Evolutionary conservation across 2,113 vertebrate species (phyloP).

Genomic region (Solea solea): DNA sequence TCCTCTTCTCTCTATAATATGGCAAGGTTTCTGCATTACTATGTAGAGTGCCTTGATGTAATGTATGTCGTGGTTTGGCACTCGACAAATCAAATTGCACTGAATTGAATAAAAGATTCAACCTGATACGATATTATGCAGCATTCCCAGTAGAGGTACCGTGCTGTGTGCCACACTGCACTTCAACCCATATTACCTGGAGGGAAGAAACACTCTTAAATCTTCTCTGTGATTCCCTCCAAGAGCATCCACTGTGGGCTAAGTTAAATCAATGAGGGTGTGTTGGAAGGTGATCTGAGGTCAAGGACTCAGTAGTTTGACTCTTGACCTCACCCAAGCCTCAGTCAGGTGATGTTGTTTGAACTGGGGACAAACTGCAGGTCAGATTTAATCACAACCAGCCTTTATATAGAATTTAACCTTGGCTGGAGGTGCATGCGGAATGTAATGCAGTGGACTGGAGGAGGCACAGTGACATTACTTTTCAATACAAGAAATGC

Average conservation of each 20-base stretch:
- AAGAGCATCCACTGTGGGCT: conserved; percentile 18
- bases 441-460: background rate
- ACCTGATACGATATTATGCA: conserved; percentile 1
- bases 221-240: conserved; percentile 16
- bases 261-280: conserved; percentile 42
- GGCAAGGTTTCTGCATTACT: no score
- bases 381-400: conserved; percentile 26
- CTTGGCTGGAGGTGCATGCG: conserved; percentile 1
- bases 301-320: conserved; percentile 51
- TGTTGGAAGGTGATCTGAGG: conserved; percentile 10
- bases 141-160: background rate
- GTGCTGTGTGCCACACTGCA: conserved; percentile 4
- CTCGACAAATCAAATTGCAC: no score
- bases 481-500: background rate
- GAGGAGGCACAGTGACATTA: background rate
- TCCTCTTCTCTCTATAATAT: no score
- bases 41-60: no score
- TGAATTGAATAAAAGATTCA: conserved; percentile 6
- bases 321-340: conserved; percentile 26
- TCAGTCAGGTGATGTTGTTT: conserved; percentile 8
- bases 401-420: conserved; percentile 14
- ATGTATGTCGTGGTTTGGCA: no score
- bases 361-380: background rate
- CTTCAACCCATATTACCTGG: conserved; percentile 31
- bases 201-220: conserved; percentile 27